Conservation (phyloP, 2,797 vertebrate species). For the Parauchenoglanis punctatus region DNA sequence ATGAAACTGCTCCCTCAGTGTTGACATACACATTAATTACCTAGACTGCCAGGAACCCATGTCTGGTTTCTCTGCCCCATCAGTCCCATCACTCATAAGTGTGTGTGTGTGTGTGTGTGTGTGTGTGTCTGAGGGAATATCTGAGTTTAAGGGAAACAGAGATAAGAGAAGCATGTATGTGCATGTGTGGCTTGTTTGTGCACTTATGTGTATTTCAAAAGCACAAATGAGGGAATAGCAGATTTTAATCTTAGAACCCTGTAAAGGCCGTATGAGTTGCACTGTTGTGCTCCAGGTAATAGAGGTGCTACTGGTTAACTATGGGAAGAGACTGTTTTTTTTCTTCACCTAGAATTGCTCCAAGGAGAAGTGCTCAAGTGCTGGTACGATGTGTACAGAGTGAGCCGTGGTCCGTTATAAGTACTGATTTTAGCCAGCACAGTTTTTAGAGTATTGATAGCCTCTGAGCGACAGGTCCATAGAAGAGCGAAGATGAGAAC, state of each 20-base stretch:
- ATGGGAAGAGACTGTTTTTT: slow-evolving; percentile 28
- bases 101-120: slow-evolving; percentile 29
- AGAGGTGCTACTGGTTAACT: slow-evolving; percentile 48
- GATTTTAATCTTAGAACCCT: slow-evolving; percentile 15
- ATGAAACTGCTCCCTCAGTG: slow-evolving; percentile 69
- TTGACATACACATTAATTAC: slow-evolving; percentile 83
- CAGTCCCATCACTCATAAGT: slow-evolving; percentile 50
- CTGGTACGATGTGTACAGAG: slow-evolving; percentile 8
- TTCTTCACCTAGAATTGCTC: not conserved
- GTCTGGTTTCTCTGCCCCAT: slow-evolving; percentile 67
- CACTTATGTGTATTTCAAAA: slow-evolving; percentile 55
- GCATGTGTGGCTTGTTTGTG: slow-evolving; percentile 22
- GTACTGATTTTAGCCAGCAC: slow-evolving; percentile 5
- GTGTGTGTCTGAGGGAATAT: slow-evolving; percentile 27
- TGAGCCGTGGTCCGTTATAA: not conserved
- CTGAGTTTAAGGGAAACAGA: not conserved
- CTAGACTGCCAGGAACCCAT: slow-evolving; percentile 72
- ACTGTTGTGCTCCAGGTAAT: slow-evolving; percentile 8
- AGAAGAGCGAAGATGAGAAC: slow-evolving; percentile 15
- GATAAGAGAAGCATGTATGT: slow-evolving; percentile 19
- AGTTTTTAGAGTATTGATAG: not conserved
- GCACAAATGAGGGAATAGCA: not conserved
- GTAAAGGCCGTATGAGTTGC: slow-evolving; percentile 26
- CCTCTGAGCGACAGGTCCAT: slow-evolving; percentile 7
- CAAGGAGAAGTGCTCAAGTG: not conserved